Conservation (phyloP, 2,888 invertebrate species). For the Acleris cristana region DNA sequence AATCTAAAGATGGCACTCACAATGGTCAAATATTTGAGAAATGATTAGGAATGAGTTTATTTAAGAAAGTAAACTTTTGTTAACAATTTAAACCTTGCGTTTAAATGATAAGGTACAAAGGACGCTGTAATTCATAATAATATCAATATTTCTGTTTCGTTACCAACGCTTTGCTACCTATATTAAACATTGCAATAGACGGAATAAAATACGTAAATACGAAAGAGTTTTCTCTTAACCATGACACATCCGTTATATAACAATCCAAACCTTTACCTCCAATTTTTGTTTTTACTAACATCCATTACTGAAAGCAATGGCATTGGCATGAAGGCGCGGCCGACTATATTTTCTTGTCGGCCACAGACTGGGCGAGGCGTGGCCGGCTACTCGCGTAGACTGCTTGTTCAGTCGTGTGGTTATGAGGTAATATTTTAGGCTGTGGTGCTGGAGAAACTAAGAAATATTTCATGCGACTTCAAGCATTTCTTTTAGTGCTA, state of each 20-base stretch:
- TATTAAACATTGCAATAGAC: no score
- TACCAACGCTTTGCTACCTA: no score
- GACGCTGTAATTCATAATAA: no score
- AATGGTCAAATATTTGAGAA: no score
- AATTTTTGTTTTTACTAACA: conserved; percentile 12
- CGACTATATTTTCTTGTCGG: conserved; percentile 27
- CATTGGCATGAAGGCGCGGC: conserved; percentile 17
- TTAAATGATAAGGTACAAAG: no score
- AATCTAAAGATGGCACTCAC: no score
- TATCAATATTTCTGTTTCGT: no score
- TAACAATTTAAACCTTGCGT: no score
- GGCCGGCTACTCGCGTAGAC: conserved; percentile 11
- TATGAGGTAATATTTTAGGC: conserved; percentile 24
- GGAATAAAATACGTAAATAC: no score
- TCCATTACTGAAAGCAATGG: conserved; percentile 17
- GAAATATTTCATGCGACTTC: neutral
- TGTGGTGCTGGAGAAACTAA: neutral
- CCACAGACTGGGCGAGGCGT: conserved; percentile 23
- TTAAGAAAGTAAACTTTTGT: no score
- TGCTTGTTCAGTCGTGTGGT: conserved; percentile 8
- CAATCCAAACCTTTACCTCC: conserved; percentile 45
- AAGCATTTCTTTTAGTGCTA: neutral
- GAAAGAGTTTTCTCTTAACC: no score
- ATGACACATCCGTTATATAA: neutral
- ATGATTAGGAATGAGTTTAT: no score